phyloP scores from a whole-genome alignment of 1,140 invertebrate genomes.

The Rhizoglyphus robini region DNA sequence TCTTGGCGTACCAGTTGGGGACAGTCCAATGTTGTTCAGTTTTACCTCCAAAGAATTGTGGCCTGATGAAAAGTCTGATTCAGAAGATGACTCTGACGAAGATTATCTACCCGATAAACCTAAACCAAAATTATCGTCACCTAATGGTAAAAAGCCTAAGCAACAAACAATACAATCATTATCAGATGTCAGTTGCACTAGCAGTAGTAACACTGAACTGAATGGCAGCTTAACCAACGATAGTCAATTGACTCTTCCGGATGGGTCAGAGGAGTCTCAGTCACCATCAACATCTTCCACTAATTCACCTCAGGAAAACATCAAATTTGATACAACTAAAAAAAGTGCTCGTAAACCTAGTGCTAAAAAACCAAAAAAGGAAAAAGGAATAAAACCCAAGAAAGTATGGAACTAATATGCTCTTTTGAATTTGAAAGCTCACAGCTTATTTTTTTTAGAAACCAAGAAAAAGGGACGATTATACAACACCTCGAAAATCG shows the following conservation, averaged over 20 bases:
- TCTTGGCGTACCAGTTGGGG: background rate
- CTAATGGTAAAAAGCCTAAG: background rate
- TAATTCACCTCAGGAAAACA: background rate
- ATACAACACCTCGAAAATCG: too few species aligned
- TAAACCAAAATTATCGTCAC: background rate
- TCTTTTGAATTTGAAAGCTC: too few species aligned
- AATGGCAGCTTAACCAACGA: background rate
- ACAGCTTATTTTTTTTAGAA: too few species aligned
- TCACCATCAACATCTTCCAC: background rate
- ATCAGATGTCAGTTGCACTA: too few species aligned
- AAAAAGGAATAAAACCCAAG: background rate
- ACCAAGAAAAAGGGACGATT: too few species aligned
- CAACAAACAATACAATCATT: background rate
- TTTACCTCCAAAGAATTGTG: conserved; percentile 7
- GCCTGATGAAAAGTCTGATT: background rate
- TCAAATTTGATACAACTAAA: background rate
- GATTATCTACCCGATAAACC: background rate
- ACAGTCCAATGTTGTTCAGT: background rate
- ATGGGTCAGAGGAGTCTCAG: background rate
- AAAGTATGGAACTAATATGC: too few species aligned
- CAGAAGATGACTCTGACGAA: background rate
- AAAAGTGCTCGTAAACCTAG: background rate
- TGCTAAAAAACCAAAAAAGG: too few species aligned
- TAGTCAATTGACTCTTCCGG: background rate
- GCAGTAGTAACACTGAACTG: too few species aligned